Percentiles rank a stretch among this genome's conserved stretches.
These are phyloP conservation scores for Rhopalosiphum padi DNA, from an alignment of 1,140 invertebrate genomes.

Conservation along the genomic window DNA sequence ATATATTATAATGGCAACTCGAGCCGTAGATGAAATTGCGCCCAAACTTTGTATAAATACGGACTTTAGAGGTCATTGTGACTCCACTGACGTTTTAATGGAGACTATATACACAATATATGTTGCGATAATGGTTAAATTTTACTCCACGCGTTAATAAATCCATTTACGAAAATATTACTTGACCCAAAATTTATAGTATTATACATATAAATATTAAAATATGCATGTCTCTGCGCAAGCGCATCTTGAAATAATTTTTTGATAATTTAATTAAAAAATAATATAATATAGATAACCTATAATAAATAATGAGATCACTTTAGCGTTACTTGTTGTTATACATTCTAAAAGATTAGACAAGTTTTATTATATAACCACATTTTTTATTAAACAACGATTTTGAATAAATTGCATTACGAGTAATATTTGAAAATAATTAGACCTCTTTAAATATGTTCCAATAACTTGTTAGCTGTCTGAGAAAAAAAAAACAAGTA, in stretches of 20 bases:
- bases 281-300: neutral
- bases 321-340: neutral
- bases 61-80: conserved; percentile 3
- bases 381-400: neutral
- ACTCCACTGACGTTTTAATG: neutral
- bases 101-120: neutral
- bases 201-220: neutral
- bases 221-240: neutral
- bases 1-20: neutral
- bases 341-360: neutral
- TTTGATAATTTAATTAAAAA: neutral
- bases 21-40: neutral
- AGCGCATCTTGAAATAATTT: neutral
- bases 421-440: neutral
- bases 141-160: neutral
- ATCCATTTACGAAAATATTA: conserved; percentile 3
- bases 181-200: neutral
- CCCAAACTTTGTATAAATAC: conserved; percentile 8
- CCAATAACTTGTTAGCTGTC: neutral
- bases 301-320: conserved; percentile 18
- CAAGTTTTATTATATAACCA: conserved; percentile 8
- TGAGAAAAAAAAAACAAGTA: neutral
- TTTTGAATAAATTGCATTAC: neutral
- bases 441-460: neutral
- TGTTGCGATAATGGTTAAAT: neutral